Base-by-base conservation (phyloP, 2,888 invertebrate species). In the Cylloceria caligata region DNA sequence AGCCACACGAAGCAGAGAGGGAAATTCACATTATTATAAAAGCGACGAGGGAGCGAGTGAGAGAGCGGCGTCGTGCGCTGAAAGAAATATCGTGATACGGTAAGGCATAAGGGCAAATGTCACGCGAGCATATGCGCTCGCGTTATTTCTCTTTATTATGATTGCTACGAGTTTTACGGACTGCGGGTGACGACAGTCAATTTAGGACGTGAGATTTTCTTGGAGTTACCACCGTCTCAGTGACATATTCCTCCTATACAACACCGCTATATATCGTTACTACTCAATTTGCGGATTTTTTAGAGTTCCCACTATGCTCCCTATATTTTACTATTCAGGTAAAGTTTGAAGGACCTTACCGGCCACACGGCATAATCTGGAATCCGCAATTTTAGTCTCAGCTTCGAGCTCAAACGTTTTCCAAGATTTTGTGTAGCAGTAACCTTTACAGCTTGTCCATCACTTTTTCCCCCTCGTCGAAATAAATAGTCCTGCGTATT, bases 21-120 rank as follows among this genome's bases (percentile, higher is more conserved):
- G 85, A 79, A 76, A 84, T 84, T 84, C 76, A 80, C 86, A 81
- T 86, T 84, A 87, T 84, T 78, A 79, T 84, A 82, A 84, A 73
- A 80, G 79, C 76, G 36, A 52, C 45, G 68, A 39, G 52, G 45
- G 52, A 60, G 34, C n/a, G 72, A 49, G 65, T 72, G 83, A 81
- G 81, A 76, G 39, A 39, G 52, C 27, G 49, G 7, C 39, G 67
- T 71, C 60, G 72, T 45, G 60, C 60, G 72, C 72, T 72, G 60
- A 89, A 89, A 89, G 90, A 90, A 91, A 91, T 90, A 92, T 90
- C 84, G 80, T 90, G 91, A 91, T 90, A 91, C 89, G 88, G 91
- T 91, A 89, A 89, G 89, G 88, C 87, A 84, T 85, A 84, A 78
- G 69, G 72, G 60, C 78, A 81, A 78, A 83, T 78, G 84, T 83